Base-by-base conservation (phyloP, 23 tunicate species). In the Botrylloides violaceus region DNA sequence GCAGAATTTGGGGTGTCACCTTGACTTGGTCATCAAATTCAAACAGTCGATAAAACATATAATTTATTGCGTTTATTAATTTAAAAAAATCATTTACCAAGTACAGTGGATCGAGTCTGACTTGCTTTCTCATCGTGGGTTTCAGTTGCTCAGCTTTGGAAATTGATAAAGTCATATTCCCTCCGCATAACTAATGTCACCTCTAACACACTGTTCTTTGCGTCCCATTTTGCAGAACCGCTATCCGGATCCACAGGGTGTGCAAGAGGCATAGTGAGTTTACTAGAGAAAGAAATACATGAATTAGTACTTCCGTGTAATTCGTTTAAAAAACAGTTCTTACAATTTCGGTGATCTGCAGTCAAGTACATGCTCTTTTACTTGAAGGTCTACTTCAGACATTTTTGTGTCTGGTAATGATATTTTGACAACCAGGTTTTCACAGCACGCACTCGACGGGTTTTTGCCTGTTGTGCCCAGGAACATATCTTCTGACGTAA, bases 111-210 rank as follows among this genome's bases (percentile, higher is more conserved):
- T n/a, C n/a, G n/a, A n/a, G n/a, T n/a, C n/a, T n/a, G n/a, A n/a
- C n/a, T n/a, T n/a, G n/a, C n/a, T n/a, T n/a, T n/a, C n/a, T n/a
- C n/a, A n/a, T n/a, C n/a, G n/a, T n/a, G n/a, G n/a, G n/a, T n/a
- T n/a, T n/a, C n/a, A n/a, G n/a, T 43, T 15, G 53, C 70, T 63
- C 35, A 66, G 61, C 64, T 74, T 38, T 87, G 95, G 50, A 90
- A 90, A 36, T 90, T 90, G 59, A 90, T 68, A 65, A 90, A 90
- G 38, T 90, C 97, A 56, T 83, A 90, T 75, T 90, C 97, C 47
- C 97, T 74, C 23, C 30, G 74, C 97, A 90, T 90, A 27, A 77
- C 58, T 30, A 90, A 36, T 3, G 90, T 79, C 2, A 90, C 79
- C 61, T 70, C 73, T 4, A 90, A 57, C 29, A 38, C 43, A 20